Evolutionary conservation across 2,888 invertebrate genomes (phyloP), one percentile per base, ranked within the genome.

Genomic region (Spodoptera exigua): DNA sequence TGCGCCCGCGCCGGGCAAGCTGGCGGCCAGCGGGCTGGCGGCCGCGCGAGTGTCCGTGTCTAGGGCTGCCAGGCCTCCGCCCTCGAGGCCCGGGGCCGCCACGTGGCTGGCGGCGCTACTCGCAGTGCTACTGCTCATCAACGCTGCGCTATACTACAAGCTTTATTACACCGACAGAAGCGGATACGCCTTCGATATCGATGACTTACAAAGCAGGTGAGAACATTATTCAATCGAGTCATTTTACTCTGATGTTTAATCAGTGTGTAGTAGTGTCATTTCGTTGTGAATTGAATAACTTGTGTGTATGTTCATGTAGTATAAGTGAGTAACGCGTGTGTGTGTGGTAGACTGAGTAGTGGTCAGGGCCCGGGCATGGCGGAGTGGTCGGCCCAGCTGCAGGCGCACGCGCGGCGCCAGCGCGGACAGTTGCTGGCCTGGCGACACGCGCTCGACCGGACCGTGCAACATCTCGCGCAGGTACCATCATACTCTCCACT

Each of bases 91-190:
- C 62, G 62, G 65, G 65, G 70, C 70, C 61, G 55, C 49, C 1
- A 36, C 67, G 18, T 89, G 89, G 88, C 93, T 96, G 80, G 90
- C 95, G 70, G 95, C 95, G 73, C 95, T 96, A 70, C 91, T 97
- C 78, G 90, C 97, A 80, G 53, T 87, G 69, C 83, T 94, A 79
- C 83, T 94, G 61, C 89, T 95, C 40, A 78, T 96, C 72, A 96
- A 96, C 84, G 97, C 96, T 70, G 94, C 97, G 87, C 95, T 98
- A 62, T 98, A 98, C 95, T 97, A 97, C 92, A 96, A 97, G 91
- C 95, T 98, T 74, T 97, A 97, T 96, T 95, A 95, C 74, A 88
- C 96, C 69, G 96, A 97, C 85, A 95, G 95, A 64, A 54, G 69
- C 14, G 59, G 47, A 3, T 36, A 61, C 12, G 41, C 40, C 35